Evolutionary conservation across 2,888 invertebrate genomes (phyloP), one percentile per base, ranked within the genome.

Genomic region (Mythimna albipuncta): DNA sequence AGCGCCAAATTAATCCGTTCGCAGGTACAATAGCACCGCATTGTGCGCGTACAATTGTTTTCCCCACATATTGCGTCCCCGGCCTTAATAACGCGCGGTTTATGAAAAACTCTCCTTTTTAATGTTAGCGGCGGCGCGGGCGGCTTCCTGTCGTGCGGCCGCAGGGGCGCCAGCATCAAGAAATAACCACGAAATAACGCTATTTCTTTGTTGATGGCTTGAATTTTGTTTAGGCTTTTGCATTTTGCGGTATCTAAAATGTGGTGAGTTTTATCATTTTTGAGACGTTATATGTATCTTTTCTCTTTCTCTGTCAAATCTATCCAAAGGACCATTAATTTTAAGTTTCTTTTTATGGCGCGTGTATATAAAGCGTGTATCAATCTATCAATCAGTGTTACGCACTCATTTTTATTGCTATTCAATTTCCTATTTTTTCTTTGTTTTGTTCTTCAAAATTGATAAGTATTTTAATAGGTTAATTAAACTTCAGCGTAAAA

Each of bases 1-100:
- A 76, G 79, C 81, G 50, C 84, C 85, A 85, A 85, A 85, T 85
- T 83, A 85, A 85, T 85, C 85, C 82, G 84, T 77, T 83, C 85
- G 85, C 87, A 85, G 85, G 85, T 85, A 87, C 85, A 84, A 87
- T 84, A 72, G 58, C 58, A 64, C 69, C 65, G 79, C 64, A 87
- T 86, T 86, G 86, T 86, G 81, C 83, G 64, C 73, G 81, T 75
- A 85, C 86, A 86, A 87, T 87, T 87, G 86, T 87, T 87, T 87
- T 79, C 82, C 77, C 82, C 88, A 86, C 87, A 87, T 87, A 88
- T 85, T 87, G 86, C 86, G 84, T 86, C 83, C 63, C 79, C 79
- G 69, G 84, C 80, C 87, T 85, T 86, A 86, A 87, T 86, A 86
- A 87, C 87, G 80, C 81, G 65, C 76, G 70, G 82, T 85, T 87